Evolutionary conservation across 2,797 vertebrate species (phyloP).

Genomic region (Zenarchopterus dispar): DNA sequence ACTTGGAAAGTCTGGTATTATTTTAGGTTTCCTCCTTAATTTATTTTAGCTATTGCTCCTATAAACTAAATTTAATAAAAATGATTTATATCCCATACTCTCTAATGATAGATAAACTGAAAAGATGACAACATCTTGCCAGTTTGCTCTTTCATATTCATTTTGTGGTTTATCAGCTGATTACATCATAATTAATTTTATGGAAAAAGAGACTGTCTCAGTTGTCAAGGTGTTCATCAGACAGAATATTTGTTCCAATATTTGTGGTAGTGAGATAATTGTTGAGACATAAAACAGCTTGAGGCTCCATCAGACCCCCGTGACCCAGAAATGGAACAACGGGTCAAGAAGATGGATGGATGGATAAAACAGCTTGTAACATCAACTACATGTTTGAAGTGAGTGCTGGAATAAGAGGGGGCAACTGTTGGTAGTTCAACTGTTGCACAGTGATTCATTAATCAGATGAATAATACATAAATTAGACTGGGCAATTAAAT

Average conservation of each 20-base stretch:
- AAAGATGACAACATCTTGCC: neutral
- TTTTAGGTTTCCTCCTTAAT: neutral
- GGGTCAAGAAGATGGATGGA: no score
- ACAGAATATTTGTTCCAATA: neutral
- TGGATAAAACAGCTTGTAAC: neutral
- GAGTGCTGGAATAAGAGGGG: slow-evolving; percentile 10
- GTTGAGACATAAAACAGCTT: slow-evolving; percentile 2
- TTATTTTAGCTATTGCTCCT: slow-evolving; percentile 5
- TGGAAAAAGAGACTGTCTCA: neutral
- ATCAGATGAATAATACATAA: neutral
- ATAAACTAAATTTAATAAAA: slow-evolving; percentile 4
- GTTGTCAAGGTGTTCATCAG: neutral
- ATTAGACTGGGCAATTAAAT: no score
- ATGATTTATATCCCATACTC: slow-evolving; percentile 6
- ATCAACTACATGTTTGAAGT: neutral
- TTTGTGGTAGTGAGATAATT: neutral
- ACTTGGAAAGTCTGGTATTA: slow-evolving; percentile 7
- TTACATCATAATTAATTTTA: neutral
- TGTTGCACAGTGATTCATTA: slow-evolving; percentile 21
- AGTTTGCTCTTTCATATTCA: slow-evolving; percentile 1
- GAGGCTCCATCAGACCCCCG: no score
- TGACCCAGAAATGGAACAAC: no score
- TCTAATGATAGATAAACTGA: neutral
- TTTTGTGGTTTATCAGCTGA: neutral
- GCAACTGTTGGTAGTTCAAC: slow-evolving; percentile 18